phyloP scores from a whole-genome alignment of 2,797 vertebrate genomes.

The Micromesistius poutassou region DNA sequence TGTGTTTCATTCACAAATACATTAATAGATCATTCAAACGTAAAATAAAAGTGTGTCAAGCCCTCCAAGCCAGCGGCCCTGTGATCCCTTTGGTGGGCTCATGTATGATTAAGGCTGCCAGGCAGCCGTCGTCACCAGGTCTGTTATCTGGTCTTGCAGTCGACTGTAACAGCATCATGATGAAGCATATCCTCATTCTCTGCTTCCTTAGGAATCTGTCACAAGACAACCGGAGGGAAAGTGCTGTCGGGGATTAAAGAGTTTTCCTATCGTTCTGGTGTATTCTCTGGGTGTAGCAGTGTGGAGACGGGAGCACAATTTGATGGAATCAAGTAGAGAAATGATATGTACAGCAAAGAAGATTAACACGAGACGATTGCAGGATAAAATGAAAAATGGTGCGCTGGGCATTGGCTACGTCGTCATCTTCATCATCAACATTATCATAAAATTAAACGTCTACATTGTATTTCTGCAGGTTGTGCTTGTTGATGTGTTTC shows the following conservation, averaged over 20 bases:
- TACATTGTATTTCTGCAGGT: neutral
- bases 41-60: too few species aligned
- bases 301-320: neutral
- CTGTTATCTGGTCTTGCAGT: slow-evolving; percentile 54
- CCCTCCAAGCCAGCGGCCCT: neutral
- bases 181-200: slow-evolving; percentile 58
- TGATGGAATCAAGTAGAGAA: too few species aligned
- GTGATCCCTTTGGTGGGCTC: slow-evolving; percentile 24
- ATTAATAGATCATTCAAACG: neutral
- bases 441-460: neutral
- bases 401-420: too few species aligned
- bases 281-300: slow-evolving; percentile 21
- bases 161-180: slow-evolving; percentile 58
- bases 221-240: slow-evolving; percentile 42
- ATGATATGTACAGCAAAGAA: neutral
- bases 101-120: slow-evolving; percentile 45
- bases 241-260: slow-evolving; percentile 23
- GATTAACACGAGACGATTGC: neutral
- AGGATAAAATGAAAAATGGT: too few species aligned
- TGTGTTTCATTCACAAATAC: neutral
- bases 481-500: neutral
- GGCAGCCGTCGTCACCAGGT: slow-evolving; percentile 46
- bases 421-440: too few species aligned
- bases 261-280: slow-evolving; percentile 40
- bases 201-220: slow-evolving; percentile 65